These are phyloP conservation scores for Leptodirus hochenwartii DNA, from an alignment of 2,888 invertebrate species.

Conservation along the genomic window DNA sequence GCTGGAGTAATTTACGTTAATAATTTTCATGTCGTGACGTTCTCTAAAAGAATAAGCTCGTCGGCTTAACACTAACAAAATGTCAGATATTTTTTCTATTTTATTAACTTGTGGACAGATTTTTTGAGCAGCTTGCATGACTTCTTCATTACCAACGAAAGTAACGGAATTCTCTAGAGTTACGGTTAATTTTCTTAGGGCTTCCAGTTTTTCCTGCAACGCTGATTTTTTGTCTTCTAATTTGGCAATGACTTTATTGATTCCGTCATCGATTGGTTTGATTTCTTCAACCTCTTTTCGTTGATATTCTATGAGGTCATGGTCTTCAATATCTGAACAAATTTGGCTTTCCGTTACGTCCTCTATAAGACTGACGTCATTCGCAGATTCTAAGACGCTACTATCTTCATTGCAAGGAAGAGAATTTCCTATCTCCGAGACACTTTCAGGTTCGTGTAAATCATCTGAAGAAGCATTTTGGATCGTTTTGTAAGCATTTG, in stretches of 20 bases:
- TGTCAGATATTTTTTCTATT: slow-evolving; percentile 24
- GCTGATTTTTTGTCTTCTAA: slow-evolving; percentile 24
- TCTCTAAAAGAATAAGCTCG: slow-evolving; percentile 24
- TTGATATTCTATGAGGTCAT: not conserved
- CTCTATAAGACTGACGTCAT: slow-evolving; percentile 6
- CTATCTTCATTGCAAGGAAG: slow-evolving; percentile 4
- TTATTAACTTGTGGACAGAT: slow-evolving; percentile 21
- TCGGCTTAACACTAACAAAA: slow-evolving; percentile 23
- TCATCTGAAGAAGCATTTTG: too few relatives aligned
- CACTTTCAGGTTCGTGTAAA: not conserved
- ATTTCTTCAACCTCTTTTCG: slow-evolving; percentile 8
- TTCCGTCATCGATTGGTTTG: slow-evolving; percentile 21
- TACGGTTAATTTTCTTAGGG: slow-evolving; percentile 21
- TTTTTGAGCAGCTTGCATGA: slow-evolving; percentile 21
- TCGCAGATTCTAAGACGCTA: slow-evolving; percentile 8
- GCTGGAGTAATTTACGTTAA: slow-evolving; percentile 22
- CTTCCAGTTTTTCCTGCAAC: slow-evolving; percentile 23
- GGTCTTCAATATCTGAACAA: slow-evolving; percentile 1
- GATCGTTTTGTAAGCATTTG: slow-evolving; percentile 2
- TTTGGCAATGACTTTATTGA: slow-evolving; percentile 23
- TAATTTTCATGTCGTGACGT: slow-evolving; percentile 23
- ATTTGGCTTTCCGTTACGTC: slow-evolving; percentile 8
- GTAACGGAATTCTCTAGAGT: slow-evolving; percentile 21
- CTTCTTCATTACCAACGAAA: slow-evolving; percentile 22
- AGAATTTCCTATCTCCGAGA: too few relatives aligned